Base-by-base conservation (phyloP, 2,113 vertebrate species). In the Pluvialis apricaria region DNA sequence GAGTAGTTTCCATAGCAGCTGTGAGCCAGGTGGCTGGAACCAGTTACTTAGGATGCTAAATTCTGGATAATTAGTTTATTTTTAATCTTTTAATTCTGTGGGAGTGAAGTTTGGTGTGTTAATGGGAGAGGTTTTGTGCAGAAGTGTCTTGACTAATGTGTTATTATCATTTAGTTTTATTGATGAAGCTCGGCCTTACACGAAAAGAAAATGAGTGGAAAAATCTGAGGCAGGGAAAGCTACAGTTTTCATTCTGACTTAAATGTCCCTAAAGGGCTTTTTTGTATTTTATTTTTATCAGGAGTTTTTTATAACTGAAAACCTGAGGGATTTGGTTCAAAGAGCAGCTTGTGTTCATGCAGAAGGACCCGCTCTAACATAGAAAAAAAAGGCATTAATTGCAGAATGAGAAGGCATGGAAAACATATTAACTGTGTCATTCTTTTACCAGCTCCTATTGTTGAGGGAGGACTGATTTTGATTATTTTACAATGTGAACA, bases 1-100 rank as follows among this genome's bases (percentile, higher is more conserved):
- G 90, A 94, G 51, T 76, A 80, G 62, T 97, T 97, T 97, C 93
- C 91, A 75, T 93, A 94, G 80, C 96, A 98, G 93, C 97, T 97
- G 96, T 86, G 94, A 98, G 60, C 92, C 95, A 97, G 95, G 94
- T 97, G 93, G 94, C 45, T 95, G 80, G 42, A 96, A 94, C 81
- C 10, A 18, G 88, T 96, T 92, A 88, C 90, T 94, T 91, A 84
- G 73, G 64, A 90, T 92, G 86, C 69, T 95, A 91, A 88, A 97
- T 93, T 97, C 82, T 93, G 66, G 47, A 80, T 96, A 97, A 97
- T 97, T 97, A 94, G 85, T 97, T 97, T 96, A 96, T 96, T 97
- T 97, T 97, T 97, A 96, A 97, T 96, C 90, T 96, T 94, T 82
- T 93, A 96, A 91, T 96, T 97, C 54, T 62, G 61, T 94, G 77